A percentile compares a stretch with the other conserved stretches of the same genome.
These are phyloP conservation scores for Bombus impatiens DNA, from an alignment of 1,140 invertebrate genomes.

Conservation along the genomic window DNA sequence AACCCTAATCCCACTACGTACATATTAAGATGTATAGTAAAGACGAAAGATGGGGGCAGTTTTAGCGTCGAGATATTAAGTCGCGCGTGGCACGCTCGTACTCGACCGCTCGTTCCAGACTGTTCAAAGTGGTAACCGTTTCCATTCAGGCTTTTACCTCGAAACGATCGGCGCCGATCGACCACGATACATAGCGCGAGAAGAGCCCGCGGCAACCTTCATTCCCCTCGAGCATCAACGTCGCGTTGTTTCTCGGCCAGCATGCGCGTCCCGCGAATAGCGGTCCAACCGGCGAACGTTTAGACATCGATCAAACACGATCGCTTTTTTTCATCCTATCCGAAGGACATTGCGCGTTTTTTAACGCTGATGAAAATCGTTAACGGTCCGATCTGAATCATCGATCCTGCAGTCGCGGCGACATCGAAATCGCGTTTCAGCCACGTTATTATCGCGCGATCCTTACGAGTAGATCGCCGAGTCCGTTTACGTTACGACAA, in stretches of 20 bases:
- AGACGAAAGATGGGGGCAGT: too few species aligned
- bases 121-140: constrained; percentile 26
- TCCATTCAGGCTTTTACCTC: constrained; percentile 47
- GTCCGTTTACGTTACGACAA: too few species aligned
- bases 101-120: constrained; percentile 8
- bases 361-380: constrained; percentile 16
- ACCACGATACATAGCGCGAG: constrained; percentile 53
- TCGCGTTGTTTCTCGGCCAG: constrained; percentile 58
- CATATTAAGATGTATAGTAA: background rate
- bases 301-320: constrained; percentile 49
- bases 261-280: constrained; percentile 56
- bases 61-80: background rate
- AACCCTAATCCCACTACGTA: too few species aligned
- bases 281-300: constrained; percentile 38
- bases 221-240: constrained; percentile 63
- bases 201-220: constrained; percentile 49
- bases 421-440: too few species aligned
- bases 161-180: constrained; percentile 32
- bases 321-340: background rate
- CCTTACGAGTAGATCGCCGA: too few species aligned
- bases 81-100: background rate
- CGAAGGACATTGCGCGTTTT: constrained; percentile 13
- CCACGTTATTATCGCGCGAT: too few species aligned
- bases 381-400: too few species aligned
- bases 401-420: too few species aligned